These are phyloP conservation scores for Laticauda colubrina DNA, from an alignment of 2,113 vertebrate species.

Conservation along the genomic window DNA sequence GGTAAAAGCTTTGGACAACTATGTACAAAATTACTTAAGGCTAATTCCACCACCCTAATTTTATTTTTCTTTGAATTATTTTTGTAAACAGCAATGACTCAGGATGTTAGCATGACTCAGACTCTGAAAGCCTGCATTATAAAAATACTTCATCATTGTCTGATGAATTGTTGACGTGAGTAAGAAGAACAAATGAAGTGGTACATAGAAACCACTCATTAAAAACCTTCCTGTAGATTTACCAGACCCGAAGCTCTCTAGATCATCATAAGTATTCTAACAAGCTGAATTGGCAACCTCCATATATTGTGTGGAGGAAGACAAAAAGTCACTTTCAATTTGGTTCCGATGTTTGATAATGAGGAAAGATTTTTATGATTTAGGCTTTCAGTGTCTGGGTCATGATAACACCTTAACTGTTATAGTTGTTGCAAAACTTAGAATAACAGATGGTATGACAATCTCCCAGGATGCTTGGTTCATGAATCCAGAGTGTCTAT, in stretches of 20 bases:
- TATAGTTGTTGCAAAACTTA: background rate
- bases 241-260: background rate
- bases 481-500: background rate
- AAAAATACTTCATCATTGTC: background rate
- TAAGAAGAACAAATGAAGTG: background rate
- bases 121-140: background rate
- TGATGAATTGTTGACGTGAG: background rate
- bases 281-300: background rate
- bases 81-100: background rate
- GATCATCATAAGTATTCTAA: background rate
- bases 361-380: background rate
- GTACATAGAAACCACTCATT: background rate
- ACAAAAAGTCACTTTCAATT: background rate
- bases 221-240: background rate
- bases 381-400: background rate
- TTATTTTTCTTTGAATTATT: background rate
- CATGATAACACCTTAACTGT: background rate
- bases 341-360: background rate
- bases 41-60: background rate
- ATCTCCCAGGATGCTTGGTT: background rate
- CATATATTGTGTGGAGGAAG: background rate
- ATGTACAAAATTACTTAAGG: background rate
- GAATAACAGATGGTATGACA: background rate
- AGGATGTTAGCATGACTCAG: background rate
- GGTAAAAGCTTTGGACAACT: background rate